phyloP scores from a whole-genome alignment of 2,888 invertebrate genomes.

The Notodonta dromedarius region DNA sequence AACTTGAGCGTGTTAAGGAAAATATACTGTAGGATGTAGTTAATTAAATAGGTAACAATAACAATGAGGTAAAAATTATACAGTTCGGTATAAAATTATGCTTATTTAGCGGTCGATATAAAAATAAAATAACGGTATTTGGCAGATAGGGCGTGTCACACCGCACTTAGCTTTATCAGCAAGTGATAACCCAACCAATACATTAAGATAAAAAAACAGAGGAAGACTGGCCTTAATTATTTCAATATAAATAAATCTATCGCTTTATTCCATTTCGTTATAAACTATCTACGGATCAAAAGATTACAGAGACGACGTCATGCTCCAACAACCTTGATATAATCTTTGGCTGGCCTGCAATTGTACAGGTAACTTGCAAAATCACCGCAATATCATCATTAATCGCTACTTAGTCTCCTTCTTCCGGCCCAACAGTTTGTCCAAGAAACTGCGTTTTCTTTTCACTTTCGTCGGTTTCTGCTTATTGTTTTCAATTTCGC shows the following conservation, averaged over 20 bases:
- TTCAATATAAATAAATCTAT: constrained; percentile 58
- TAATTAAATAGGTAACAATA: background rate
- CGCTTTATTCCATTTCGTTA: constrained; percentile 45
- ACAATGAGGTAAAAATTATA: constrained; percentile 8
- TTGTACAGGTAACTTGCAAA: constrained; percentile 53
- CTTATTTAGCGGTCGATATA: background rate
- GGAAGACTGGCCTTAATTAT: constrained; percentile 73
- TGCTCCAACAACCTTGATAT: constrained; percentile 61
- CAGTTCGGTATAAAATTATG: background rate
- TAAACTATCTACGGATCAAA: constrained; percentile 56
- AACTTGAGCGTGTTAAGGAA: constrained; percentile 25
- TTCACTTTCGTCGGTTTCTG: constrained; percentile 70
- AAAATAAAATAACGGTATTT: constrained; percentile 48
- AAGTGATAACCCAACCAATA: constrained; percentile 78
- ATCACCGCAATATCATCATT: constrained; percentile 50
- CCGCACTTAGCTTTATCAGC: constrained; percentile 76
- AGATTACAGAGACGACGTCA: constrained; percentile 71
- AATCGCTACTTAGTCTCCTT: constrained; percentile 60
- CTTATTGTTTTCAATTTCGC: constrained; percentile 62
- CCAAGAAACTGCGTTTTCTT: constrained; percentile 78
- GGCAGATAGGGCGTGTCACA: constrained; percentile 78
- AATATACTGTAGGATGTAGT: constrained; percentile 27
- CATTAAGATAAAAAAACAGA: constrained; percentile 76
- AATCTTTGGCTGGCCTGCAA: constrained; percentile 75
- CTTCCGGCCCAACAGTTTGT: constrained; percentile 77